A percentile compares a stretch with the other conserved stretches of the same genome.
phyloP scores from a whole-genome alignment of 2,888 invertebrate species.

The Conchocele bisecta region DNA sequence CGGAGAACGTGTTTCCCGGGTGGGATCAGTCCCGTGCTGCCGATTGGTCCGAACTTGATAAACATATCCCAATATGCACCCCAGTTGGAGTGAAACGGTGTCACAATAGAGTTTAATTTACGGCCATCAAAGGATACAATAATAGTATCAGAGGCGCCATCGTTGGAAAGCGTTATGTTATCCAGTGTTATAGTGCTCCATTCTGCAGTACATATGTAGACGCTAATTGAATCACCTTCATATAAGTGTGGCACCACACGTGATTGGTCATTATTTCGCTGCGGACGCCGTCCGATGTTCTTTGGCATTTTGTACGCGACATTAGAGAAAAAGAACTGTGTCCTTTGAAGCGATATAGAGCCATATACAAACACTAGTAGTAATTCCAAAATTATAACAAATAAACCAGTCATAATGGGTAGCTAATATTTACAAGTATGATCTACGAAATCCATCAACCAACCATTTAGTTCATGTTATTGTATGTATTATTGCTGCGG shows the following conservation, averaged over 20 bases:
- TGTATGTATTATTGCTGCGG: no score
- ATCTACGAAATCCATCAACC: no score
- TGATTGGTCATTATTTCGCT: conserved; percentile 23
- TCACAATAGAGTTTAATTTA: conserved; percentile 35
- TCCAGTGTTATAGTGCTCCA: conserved; percentile 44
- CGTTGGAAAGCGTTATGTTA: conserved; percentile 62
- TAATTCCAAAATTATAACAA: no score
- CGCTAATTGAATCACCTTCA: conserved; percentile 32
- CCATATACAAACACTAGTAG: no score
- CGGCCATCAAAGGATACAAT: conserved; percentile 52
- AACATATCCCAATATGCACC: conserved; percentile 38
- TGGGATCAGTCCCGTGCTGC: conserved; percentile 18
- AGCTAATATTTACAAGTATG: no score
- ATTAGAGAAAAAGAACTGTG: conserved; percentile 29
- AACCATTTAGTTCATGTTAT: no score
- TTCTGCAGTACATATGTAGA: conserved; percentile 20
- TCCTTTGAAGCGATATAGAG: no score
- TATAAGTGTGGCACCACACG: conserved; percentile 46
- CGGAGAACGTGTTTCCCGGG: conserved; percentile 38
- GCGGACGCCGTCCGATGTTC: conserved; percentile 3
- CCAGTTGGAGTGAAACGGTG: conserved; percentile 42
- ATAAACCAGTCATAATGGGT: no score
- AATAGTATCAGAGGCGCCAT: conserved; percentile 58
- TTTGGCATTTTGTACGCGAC: conserved; percentile 25
- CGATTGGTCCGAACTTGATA: conserved; percentile 28